Conservation (phyloP, 2,888 invertebrate genomes). For the Digitonthophagus gazella region DNA sequence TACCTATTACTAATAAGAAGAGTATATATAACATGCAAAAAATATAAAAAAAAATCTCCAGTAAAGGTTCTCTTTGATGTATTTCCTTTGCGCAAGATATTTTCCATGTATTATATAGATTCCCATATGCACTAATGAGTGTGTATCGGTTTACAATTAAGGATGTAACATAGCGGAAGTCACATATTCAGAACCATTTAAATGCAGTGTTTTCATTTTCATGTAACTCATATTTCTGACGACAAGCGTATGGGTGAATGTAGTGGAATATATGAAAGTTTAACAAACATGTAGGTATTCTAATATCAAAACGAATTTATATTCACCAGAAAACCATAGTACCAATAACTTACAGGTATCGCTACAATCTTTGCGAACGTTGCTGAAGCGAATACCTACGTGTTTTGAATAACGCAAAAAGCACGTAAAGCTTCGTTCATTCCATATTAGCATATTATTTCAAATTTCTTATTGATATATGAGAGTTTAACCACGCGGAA, state of each 20-base stretch:
- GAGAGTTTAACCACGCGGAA: background rate
- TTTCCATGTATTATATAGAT: no score
- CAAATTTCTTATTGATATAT: background rate
- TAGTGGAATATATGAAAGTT: background rate
- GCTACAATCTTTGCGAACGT: background rate
- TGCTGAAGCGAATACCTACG: background rate
- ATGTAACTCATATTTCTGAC: no score
- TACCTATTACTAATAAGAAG: background rate
- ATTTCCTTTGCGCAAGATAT: no score
- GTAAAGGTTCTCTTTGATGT: no score
- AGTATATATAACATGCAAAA: no score
- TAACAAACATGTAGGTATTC: background rate
- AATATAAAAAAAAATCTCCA: no score
- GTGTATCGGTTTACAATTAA: no score
- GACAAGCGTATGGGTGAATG: no score
- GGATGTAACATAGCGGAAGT: no score
- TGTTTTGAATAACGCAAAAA: background rate
- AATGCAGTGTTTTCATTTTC: no score
- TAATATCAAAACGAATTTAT: background rate
- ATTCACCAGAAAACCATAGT: background rate
- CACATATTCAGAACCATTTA: no score
- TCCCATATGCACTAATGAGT: no score
- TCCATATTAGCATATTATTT: background rate
- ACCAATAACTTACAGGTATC: background rate
- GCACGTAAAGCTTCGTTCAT: background rate